Evolutionary conservation across 2,888 invertebrate species (phyloP), one percentile per base, ranked within the genome.

Genomic region (Teleiodes luculella): DNA sequence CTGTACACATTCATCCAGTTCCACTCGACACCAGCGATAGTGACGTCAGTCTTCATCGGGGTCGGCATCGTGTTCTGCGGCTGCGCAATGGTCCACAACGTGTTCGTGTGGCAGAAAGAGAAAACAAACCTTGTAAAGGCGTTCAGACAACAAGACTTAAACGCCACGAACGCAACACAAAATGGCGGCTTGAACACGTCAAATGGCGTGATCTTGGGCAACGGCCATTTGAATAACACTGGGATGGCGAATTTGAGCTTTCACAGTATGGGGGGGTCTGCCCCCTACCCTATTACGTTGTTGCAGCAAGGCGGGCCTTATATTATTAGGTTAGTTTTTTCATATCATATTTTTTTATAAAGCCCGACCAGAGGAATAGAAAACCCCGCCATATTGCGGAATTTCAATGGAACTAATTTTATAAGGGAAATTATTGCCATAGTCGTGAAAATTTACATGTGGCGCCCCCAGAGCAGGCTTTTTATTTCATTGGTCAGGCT

Each of bases 41-140:
- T 97, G 53, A 96, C 97, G 13, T 96, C 96, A 65, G 94, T 96
- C 1, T 93, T 97, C 73, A 95, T 97, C 59, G 96, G 97, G 8
- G 91, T 96, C 14, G 97, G 97, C 1, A 96, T 97, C 58, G 92
- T 97, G 39, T 97, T 97, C 86, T 97, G 97, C 77, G 96, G 97
- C 64, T 95, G 96, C 70, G 96, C 97, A 18, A 96, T 97, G 94
- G 96, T 97, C 14, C 97, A 98, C 88, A 97, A 97, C 83, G 96
- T 96, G 11, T 97, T 97, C 82, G 94, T 97, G 48, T 98, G 97
- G 97, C 96, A 97, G 83, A 94, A 94, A 78, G 96, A 96, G 80
- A 96, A 96, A 85, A 96, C 96, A 0, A 95, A 94, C 66, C 93
- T 95, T 52, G 95, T 95, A 30, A 93, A 93, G 69, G 93, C 93